phyloP scores from a whole-genome alignment of 2,888 invertebrate species.

The Pseudococcus viburni region DNA sequence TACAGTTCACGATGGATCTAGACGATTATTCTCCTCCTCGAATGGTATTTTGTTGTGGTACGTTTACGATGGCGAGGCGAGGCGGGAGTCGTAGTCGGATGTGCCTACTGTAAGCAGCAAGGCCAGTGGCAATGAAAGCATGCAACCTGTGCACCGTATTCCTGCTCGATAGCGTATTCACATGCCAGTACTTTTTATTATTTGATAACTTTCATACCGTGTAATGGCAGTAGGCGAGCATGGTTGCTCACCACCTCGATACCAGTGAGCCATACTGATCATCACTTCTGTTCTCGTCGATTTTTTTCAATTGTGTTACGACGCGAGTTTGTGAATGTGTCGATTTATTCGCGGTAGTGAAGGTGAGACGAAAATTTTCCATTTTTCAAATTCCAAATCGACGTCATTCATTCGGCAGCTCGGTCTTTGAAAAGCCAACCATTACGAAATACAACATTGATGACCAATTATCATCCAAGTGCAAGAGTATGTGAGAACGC shows the following conservation, averaged over 20 bases:
- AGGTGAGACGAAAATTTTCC: not conserved
- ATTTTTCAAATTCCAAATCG: not conserved
- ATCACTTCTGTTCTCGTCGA: not conserved
- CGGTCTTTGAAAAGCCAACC: not conserved
- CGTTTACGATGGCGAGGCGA: constrained; percentile 29
- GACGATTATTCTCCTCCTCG: constrained; percentile 56
- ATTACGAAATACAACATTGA: constrained; percentile 2
- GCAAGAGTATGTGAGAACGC: not conserved
- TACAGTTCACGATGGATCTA: constrained; percentile 37
- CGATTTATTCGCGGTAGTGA: not conserved
- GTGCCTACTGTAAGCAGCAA: constrained; percentile 38
- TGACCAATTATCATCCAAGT: not conserved
- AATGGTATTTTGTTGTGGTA: constrained; percentile 57
- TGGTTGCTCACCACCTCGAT: not conserved
- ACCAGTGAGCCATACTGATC: no score
- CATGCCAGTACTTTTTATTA: not conserved
- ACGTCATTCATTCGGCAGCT: not conserved
- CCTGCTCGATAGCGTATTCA: no score
- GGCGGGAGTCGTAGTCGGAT: constrained; percentile 55
- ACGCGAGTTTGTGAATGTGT: not conserved
- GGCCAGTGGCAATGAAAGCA: constrained; percentile 65
- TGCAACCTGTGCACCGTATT: constrained; percentile 55
- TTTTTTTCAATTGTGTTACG: not conserved
- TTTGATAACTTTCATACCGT: constrained; percentile 55
- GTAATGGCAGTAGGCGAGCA: constrained; percentile 45